Percentiles rank a stretch among this genome's conserved stretches.
Evolutionary conservation across 2,113 vertebrate genomes (phyloP).

Genomic region (Chinchilla lanigera): DNA sequence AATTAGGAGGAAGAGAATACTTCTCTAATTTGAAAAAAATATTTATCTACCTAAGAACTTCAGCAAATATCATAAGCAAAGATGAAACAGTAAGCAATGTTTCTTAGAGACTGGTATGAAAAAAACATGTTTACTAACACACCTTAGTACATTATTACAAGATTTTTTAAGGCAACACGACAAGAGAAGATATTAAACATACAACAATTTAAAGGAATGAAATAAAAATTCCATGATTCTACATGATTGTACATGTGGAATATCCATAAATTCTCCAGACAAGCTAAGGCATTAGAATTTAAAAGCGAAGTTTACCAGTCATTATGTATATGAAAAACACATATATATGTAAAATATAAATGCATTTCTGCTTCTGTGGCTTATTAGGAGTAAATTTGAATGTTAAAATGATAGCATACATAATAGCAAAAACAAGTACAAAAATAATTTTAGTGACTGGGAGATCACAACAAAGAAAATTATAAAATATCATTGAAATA

Average conservation of each 20-base stretch:
- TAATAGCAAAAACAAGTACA: background rate
- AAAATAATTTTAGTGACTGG: background rate
- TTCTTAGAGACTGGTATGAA: background rate
- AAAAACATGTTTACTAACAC: background rate
- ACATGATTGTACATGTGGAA: background rate
- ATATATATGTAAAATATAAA: background rate
- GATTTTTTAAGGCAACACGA: background rate
- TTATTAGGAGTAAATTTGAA: background rate
- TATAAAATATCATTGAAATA: background rate
- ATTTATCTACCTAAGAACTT: background rate
- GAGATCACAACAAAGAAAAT: background rate
- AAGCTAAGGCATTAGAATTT: background rate
- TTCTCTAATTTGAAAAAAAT: background rate
- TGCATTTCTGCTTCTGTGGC: no score
- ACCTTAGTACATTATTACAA: background rate
- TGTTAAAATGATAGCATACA: background rate
- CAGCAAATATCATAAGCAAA: background rate
- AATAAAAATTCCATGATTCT: no score
- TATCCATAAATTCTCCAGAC: background rate
- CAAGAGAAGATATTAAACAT: background rate
- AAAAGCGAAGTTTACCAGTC: background rate
- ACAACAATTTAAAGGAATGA: background rate
- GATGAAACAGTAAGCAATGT: background rate
- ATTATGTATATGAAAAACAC: background rate
- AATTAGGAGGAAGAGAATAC: background rate